Percentiles rank a stretch among this genome's conserved stretches.
These are phyloP conservation scores for Calidris pugnax DNA, from an alignment of 2,113 vertebrate species.

Conservation along the genomic window DNA sequence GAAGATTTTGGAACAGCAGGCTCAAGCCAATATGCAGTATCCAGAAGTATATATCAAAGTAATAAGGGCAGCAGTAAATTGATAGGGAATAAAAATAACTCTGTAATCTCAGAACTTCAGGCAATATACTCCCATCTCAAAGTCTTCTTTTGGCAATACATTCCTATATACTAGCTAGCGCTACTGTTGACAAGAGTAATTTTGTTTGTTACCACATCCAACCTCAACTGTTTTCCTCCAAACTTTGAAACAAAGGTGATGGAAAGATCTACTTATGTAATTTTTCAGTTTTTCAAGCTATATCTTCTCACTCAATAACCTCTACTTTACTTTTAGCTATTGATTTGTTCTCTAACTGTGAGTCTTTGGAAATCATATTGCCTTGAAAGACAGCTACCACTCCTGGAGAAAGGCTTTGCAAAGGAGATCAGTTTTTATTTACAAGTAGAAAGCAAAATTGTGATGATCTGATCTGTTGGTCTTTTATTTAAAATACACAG, in stretches of 20 bases:
- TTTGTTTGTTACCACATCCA: neutral
- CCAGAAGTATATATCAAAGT: neutral
- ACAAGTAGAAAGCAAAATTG: neutral
- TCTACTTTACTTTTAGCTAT: neutral
- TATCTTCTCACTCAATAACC: neutral
- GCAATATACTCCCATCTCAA: neutral
- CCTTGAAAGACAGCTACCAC: neutral
- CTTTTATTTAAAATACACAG: neutral
- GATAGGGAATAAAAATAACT: neutral
- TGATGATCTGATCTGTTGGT: neutral
- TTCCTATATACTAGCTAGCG: neutral
- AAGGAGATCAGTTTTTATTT: neutral
- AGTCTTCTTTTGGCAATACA: neutral
- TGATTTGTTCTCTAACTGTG: neutral
- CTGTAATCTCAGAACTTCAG: neutral
- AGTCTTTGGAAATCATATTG: neutral
- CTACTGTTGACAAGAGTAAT: neutral
- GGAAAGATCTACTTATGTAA: neutral
- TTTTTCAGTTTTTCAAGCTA: neutral
- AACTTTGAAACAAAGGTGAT: neutral
- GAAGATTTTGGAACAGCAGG: neutral
- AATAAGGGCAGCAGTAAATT: neutral
- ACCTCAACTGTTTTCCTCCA: neutral
- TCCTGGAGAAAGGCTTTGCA: neutral
- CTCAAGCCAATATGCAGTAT: neutral